These are phyloP conservation scores for zebrafish (Danio rerio) DNA, from an alignment of 2,113 vertebrate species.

Conservation along the genomic window DNA sequence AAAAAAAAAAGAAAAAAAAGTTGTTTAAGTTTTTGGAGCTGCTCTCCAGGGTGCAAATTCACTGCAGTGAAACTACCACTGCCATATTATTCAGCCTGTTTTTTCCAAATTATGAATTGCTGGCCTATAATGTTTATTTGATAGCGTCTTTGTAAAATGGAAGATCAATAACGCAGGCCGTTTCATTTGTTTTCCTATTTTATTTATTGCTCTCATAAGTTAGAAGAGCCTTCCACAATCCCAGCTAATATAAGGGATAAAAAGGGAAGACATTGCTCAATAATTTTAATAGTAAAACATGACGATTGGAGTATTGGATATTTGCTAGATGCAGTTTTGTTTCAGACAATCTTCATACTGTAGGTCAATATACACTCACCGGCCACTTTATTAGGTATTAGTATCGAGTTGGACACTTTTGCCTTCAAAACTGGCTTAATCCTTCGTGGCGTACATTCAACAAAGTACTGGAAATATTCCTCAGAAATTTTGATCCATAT, in stretches of 20 bases:
- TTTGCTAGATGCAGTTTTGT: neutral
- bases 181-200: conserved; percentile 22
- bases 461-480: too few relatives aligned
- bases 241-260: neutral
- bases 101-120: neutral
- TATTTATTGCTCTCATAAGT: conserved; percentile 1
- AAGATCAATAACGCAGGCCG: conserved; percentile 12
- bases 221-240: neutral
- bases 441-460: too few relatives aligned
- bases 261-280: neutral
- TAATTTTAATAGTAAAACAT: neutral
- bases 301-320: neutral
- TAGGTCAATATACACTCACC: too few relatives aligned
- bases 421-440: too few relatives aligned
- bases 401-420: too few relatives aligned
- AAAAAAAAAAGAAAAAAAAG: neutral
- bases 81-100: neutral
- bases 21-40: neutral
- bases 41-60: conserved; percentile 6
- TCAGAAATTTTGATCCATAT: too few relatives aligned
- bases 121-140: neutral
- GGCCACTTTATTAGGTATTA: too few relatives aligned
- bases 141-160: conserved; percentile 18
- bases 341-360: neutral
- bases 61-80: neutral